Percentiles rank a stretch among this genome's conserved stretches.
phyloP scores from a whole-genome alignment of 2,797 vertebrate species.

The Nannoperca obscura region DNA sequence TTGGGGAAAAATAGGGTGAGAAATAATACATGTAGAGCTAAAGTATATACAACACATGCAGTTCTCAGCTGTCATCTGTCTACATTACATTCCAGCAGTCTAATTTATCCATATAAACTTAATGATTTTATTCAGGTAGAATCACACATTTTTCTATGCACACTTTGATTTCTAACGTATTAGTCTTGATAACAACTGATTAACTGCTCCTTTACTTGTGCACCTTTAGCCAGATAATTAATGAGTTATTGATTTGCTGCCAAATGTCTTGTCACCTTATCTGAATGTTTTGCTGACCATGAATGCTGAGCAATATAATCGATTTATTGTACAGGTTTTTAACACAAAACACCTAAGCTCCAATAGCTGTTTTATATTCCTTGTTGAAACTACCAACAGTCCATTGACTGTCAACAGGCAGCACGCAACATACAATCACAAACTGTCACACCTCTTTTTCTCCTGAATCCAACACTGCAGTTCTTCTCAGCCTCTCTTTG shows the following conservation, averaged over 20 bases:
- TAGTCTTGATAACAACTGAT: background rate
- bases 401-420: background rate
- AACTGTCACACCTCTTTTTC: conserved; percentile 65
- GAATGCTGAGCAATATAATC: conserved; percentile 5
- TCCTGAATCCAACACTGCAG: conserved; percentile 59
- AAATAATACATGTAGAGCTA: background rate
- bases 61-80: background rate
- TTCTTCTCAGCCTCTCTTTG: conserved; percentile 90
- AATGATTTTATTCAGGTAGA: background rate
- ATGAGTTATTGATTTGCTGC: background rate
- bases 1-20: background rate
- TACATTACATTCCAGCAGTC: background rate
- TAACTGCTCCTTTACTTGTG: background rate
- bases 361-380: background rate
- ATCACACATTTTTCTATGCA: background rate
- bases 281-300: background rate
- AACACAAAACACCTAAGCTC: background rate
- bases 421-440: background rate
- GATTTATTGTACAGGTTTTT: conserved; percentile 3
- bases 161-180: conserved; percentile 1
- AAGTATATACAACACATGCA: background rate
- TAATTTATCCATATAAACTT: background rate
- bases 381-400: background rate
- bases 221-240: conserved; percentile 1
- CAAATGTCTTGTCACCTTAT: background rate